These are phyloP conservation scores for Diorhabda sublineata DNA, from an alignment of 1,140 invertebrate species.

Conservation along the genomic window DNA sequence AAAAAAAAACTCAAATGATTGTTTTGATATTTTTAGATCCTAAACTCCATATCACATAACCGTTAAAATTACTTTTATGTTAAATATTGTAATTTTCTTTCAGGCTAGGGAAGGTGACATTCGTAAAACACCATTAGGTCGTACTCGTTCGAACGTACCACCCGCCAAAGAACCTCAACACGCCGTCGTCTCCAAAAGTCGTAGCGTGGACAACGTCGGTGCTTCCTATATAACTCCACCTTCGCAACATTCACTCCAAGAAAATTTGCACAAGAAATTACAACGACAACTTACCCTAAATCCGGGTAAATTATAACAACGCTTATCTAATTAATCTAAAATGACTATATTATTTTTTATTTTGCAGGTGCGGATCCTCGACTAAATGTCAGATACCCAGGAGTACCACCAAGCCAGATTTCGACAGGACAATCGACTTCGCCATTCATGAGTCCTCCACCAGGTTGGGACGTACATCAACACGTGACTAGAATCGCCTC, in stretches of 20 bases:
- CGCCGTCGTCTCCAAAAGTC: constrained; percentile 52
- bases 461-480: constrained; percentile 48
- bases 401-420: background rate
- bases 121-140: constrained; percentile 45
- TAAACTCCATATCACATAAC: too few species aligned
- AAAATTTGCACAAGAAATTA: constrained; percentile 73
- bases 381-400: constrained; percentile 5
- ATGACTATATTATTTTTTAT: background rate
- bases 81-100: background rate
- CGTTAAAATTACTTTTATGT: too few species aligned
- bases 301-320: constrained; percentile 46
- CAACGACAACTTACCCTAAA: constrained; percentile 78
- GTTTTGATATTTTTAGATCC: too few species aligned
- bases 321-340: background rate
- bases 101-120: constrained; percentile 23
- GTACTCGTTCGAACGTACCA: constrained; percentile 56
- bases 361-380: constrained; percentile 11
- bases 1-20: too few species aligned
- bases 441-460: constrained; percentile 21
- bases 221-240: constrained; percentile 37
- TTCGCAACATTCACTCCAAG: constrained; percentile 41
- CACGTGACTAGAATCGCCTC: constrained; percentile 73
- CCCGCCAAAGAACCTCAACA: constrained; percentile 41
- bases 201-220: constrained; percentile 56
- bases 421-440: background rate